Evolutionary conservation across 23 tunicate genomes (phyloP), one percentile per base, ranked within the genome.

Genomic region (Halocynthia roretzi): DNA sequence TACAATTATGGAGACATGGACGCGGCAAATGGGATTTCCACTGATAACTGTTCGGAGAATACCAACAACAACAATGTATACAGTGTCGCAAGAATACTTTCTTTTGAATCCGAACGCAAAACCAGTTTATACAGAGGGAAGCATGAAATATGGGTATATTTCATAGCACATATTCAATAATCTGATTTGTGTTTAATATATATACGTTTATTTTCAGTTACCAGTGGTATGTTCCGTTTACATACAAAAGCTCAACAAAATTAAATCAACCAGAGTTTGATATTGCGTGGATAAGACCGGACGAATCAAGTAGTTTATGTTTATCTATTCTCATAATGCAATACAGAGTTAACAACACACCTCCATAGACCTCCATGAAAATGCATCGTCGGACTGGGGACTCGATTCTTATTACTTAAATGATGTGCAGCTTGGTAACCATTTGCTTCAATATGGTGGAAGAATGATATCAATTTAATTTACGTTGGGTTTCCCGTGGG

Each of bases 21-120:
- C 91, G 8, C 63, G 86, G 15, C 97, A 91, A 91, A 91, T 91
- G 97, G 97, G 97, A 7, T 91, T 70, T 78, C 97, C 97, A 0
- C 81, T 91, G 6, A 56, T 91, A 49, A 85, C 84, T 5, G 78
- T 89, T 8, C 44, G 44, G 44, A 70, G 76, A 20, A 17, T 8
- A 0, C 76, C 71, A 8, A 2, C 82, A 40, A 10, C 57, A 5
- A 5, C 8, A 7, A 72, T 50, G 17, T 50, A 83, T 55, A 10
- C 49, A 0, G 51, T 85, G 18, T 71, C 83, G 6, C 97, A 91
- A 71, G 92, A 91, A 73, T 91, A 91, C 62, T 91, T 85, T 68
- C 70, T 91, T 54, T 61, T 86, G 7, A 81, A 86, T 72, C 77
- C 77, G 5, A 55, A 77, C 51, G 97, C 90, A 18, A 23, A 48